Evolutionary conservation across 2,797 vertebrate species (phyloP).

Genomic region (Potorous gilbertii): DNA sequence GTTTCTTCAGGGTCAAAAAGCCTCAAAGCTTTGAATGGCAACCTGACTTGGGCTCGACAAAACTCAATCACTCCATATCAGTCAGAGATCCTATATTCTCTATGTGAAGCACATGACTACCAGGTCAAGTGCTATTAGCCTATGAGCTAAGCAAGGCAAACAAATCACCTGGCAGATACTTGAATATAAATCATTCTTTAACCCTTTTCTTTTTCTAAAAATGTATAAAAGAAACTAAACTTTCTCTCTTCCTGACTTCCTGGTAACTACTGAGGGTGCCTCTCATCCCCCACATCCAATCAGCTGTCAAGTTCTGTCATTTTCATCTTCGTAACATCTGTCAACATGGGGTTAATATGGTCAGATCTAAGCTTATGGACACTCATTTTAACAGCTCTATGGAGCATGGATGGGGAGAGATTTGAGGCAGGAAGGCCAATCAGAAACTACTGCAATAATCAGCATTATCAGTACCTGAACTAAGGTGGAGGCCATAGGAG

Average conservation of each 20-base stretch:
- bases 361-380: not conserved
- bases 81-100: not conserved
- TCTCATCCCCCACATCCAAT: not conserved
- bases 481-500: not conserved
- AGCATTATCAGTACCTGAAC: not conserved
- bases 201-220: not conserved
- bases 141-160: not conserved
- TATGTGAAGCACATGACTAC: not conserved
- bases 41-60: not conserved
- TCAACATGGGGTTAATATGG: not conserved
- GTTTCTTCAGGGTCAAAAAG: conserved; percentile 49
- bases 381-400: not conserved
- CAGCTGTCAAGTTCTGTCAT: not conserved
- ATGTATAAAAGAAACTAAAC: not conserved
- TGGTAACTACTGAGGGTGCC: not conserved
- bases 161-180: not conserved
- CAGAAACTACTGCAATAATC: not conserved
- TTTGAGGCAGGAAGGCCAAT: not conserved
- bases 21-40: conserved; percentile 5
- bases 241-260: not conserved
- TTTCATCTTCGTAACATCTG: not conserved
- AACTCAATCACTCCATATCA: not conserved
- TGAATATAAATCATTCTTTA: not conserved
- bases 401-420: not conserved
- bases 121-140: not conserved